Conservation (phyloP, 2,113 vertebrate genomes). For the Zosterops lateralis region DNA sequence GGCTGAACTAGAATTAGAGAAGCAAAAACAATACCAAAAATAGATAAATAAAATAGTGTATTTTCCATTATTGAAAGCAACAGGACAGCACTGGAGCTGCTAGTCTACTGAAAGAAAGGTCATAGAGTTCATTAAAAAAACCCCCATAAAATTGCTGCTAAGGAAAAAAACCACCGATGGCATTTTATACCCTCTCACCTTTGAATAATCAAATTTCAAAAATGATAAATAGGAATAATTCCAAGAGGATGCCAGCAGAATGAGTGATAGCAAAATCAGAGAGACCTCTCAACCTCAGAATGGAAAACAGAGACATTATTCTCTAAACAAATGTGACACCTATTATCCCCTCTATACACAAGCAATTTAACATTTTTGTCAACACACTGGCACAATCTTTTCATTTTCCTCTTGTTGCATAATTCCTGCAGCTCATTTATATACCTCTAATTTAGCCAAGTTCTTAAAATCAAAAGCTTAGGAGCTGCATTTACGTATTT, state of each 20-base stretch:
- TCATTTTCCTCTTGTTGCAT: neutral
- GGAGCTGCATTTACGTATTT: neutral
- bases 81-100: neutral
- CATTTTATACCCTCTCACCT: neutral
- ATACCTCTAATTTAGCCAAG: neutral
- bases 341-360: neutral
- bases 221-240: neutral
- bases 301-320: neutral
- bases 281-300: neutral
- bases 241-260: neutral
- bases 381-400: neutral
- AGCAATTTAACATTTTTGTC: neutral
- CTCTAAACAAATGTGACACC: neutral
- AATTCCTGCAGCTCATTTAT: neutral
- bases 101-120: neutral
- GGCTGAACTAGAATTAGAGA: neutral
- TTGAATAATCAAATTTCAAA: constrained; percentile 14
- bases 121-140: neutral
- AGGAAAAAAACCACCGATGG: neutral
- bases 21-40: neutral
- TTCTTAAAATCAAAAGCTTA: neutral
- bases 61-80: neutral
- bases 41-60: neutral
- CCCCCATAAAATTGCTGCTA: neutral
- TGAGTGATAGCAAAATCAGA: neutral